Percentiles rank a stretch among this genome's conserved stretches.
phyloP scores from a whole-genome alignment of 1,140 invertebrate genomes.

The Aethina tumida region DNA sequence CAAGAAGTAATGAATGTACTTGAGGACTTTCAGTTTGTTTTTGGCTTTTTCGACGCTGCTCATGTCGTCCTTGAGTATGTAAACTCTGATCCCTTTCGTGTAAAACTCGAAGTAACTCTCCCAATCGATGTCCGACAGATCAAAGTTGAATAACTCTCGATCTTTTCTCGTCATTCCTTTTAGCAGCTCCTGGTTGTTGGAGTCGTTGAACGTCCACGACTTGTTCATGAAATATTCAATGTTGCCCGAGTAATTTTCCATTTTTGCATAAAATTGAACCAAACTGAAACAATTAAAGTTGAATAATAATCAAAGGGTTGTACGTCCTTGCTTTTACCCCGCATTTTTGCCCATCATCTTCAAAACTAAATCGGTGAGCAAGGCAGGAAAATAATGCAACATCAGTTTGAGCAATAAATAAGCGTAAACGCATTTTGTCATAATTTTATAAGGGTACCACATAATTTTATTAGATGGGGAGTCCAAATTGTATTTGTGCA shows the following conservation, averaged over 20 bases:
- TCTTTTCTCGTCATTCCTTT: conserved; percentile 48
- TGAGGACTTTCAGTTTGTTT: conserved; percentile 14
- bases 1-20: conserved; percentile 15
- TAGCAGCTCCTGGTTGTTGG: conserved; percentile 54
- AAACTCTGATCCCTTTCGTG: conserved; percentile 45
- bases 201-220: conserved; percentile 60
- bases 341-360: conserved; percentile 32
- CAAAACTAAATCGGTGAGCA: conserved; percentile 48
- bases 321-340: too few relatives aligned
- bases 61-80: conserved; percentile 48
- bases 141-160: conserved; percentile 47
- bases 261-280: too few relatives aligned
- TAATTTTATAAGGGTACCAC: conserved; percentile 42
- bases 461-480: conserved; percentile 45
- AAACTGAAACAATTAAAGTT: too few relatives aligned
- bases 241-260: too few relatives aligned
- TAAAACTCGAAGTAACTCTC: conserved; percentile 46
- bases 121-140: conserved; percentile 48
- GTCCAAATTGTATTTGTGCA: conserved; percentile 31
- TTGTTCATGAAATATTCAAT: conserved; percentile 60
- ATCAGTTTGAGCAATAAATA: conserved; percentile 42
- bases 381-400: conserved; percentile 54
- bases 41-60: conserved; percentile 33
- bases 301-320: too few relatives aligned
- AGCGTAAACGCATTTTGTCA: conserved; percentile 40